phyloP scores from a whole-genome alignment of 2,797 vertebrate genomes.

The Mus minutoides region DNA sequence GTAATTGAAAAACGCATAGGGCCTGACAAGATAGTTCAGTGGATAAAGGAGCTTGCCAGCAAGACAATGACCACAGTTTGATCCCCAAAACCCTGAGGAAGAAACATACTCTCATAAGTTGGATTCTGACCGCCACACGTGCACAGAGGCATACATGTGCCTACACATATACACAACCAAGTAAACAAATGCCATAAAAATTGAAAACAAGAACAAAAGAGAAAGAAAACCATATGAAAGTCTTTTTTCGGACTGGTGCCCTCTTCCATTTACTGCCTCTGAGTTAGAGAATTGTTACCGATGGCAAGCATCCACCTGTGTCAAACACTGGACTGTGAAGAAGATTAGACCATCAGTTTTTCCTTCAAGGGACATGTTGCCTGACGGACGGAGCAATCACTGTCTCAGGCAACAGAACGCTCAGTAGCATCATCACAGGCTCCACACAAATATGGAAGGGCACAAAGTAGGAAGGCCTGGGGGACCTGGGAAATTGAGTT shows the following conservation, averaged over 20 bases:
- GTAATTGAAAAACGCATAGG: background rate
- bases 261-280: background rate
- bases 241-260: constrained; percentile 25
- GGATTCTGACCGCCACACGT: background rate
- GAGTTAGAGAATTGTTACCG: background rate
- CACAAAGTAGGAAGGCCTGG: background rate
- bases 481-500: background rate
- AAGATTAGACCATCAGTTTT: background rate
- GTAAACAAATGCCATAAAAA: background rate
- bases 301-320: background rate
- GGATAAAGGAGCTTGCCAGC: background rate
- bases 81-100: background rate
- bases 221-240: background rate
- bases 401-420: background rate
- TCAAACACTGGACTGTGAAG: background rate
- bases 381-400: background rate
- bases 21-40: background rate
- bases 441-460: background rate
- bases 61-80: background rate
- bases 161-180: background rate
- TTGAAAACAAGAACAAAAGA: background rate
- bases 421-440: background rate
- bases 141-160: background rate
- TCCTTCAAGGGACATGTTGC: background rate
- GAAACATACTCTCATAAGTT: background rate